phyloP scores from a whole-genome alignment of 2,888 invertebrate species.

The Heliconius charithonia region DNA sequence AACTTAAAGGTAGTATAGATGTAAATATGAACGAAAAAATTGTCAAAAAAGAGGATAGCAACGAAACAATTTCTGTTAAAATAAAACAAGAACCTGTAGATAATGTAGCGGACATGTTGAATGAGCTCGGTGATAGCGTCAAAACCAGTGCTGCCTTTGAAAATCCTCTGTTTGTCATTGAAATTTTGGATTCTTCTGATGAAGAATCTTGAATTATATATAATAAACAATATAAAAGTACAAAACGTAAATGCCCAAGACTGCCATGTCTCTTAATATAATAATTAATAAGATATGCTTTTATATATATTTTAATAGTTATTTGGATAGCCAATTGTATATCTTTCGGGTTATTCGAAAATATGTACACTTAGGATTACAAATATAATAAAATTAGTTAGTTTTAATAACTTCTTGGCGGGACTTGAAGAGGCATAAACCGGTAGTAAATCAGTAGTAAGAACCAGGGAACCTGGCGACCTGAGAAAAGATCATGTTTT shows the following conservation, averaged over 20 bases:
- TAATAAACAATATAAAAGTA: neutral
- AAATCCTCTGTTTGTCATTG: constrained; percentile 65
- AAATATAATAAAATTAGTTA: neutral
- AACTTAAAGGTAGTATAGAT: neutral
- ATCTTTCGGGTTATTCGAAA: neutral
- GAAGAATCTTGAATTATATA: constrained; percentile 45
- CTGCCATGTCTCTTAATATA: neutral
- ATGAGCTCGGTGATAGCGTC: constrained; percentile 58
- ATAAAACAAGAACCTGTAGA: constrained; percentile 50
- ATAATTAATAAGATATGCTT: neutral
- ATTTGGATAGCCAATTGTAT: neutral
- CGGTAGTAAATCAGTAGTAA: neutral
- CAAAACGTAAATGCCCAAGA: neutral
- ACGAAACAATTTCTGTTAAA: constrained; percentile 31
- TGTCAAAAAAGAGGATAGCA: neutral
- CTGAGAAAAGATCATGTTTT: neutral
- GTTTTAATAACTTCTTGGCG: neutral
- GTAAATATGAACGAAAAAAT: constrained; percentile 9
- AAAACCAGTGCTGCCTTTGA: constrained; percentile 59
- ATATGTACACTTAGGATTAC: neutral
- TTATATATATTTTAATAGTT: neutral
- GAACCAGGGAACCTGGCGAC: neutral
- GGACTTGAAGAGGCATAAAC: neutral
- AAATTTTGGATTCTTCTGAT: constrained; percentile 68
- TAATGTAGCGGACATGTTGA: constrained; percentile 51